Evolutionary conservation across 2,888 invertebrate genomes (phyloP), one percentile per base, ranked within the genome.

Genomic region (Oeneis ivallda): DNA sequence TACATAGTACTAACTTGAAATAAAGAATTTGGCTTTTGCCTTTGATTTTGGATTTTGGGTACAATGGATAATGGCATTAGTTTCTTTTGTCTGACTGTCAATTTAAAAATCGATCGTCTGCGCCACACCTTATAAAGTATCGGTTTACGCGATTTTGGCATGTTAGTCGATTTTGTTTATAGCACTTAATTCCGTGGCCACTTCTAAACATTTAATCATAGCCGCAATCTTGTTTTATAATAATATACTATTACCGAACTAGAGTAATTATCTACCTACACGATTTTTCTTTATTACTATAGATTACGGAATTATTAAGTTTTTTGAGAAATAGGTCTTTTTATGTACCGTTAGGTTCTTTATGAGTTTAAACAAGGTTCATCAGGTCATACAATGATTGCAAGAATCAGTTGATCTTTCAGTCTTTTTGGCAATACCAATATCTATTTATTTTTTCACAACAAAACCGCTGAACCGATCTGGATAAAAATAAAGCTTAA

Each of bases 141-240:
- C 81, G 76, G 79, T 87, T 88, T 87, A 86, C 85, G 85, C 84
- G 76, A 86, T 85, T 82, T 80, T 84, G 76, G 81, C 75, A 76
- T 80, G 84, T 86, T 87, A 82, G 76, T 70, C 73, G 65, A 72
- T 71, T 82, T 84, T 84, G 56, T 81, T 83, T 81, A 77, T 70
- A 72, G 71, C 71, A 65, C 66, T 68, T 67, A 69, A 74, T 79
- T 76, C 72, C 75, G 71, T 77, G 78, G 73, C 73, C 65, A 71
- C 64, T 75, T 74, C 74, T 76, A 76, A 68, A 65, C 69, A 70
- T 72, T 86, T 83, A 79, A 82, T 84, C 84, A 79, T 77, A 80
- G 79, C 79, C 78, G 80, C 82, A 84, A 86, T 87, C 65, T 83
- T 80, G 75, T 71, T 73, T 72, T 72, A 80, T 78, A 76, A 79